phyloP scores from a whole-genome alignment of 1,140 invertebrate species.

The Drosophila pachea region DNA sequence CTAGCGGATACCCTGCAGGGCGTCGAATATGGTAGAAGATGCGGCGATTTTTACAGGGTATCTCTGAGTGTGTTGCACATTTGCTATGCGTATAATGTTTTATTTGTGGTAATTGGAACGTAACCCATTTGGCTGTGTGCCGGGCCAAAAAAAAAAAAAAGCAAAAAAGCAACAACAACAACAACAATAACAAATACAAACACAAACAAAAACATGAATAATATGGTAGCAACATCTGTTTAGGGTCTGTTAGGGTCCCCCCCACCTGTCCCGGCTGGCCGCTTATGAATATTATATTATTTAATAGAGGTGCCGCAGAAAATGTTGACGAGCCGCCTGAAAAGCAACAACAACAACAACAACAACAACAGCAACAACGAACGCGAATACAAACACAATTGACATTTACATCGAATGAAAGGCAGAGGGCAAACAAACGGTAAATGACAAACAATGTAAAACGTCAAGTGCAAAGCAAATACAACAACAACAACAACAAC shows the following conservation, averaged over 20 bases:
- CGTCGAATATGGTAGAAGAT: too few species aligned
- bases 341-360: too few species aligned
- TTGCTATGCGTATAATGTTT: constrained; percentile 9
- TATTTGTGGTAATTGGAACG: constrained; percentile 63
- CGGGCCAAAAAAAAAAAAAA: constrained; percentile 31
- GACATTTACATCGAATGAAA: constrained; percentile 67
- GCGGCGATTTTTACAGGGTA: not conserved
- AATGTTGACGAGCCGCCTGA: constrained; percentile 38
- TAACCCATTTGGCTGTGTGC: constrained; percentile 57
- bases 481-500: constrained; percentile 18
- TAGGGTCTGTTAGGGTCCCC: constrained; percentile 4
- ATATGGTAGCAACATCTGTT: constrained; percentile 30
- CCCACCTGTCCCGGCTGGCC: not conserved
- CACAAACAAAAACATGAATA: too few species aligned
- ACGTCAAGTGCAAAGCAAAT: constrained; percentile 15
- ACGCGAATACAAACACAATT: constrained; percentile 48
- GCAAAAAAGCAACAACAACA: too few species aligned
- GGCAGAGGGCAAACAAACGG: constrained; percentile 28
- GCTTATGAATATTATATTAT: constrained; percentile 2
- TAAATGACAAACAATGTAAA: constrained; percentile 48
- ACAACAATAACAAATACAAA: too few species aligned
- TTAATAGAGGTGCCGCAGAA: constrained; percentile 44
- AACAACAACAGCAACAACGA: too few species aligned
- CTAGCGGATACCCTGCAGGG: not conserved
- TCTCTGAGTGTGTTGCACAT: not conserved